Base-by-base conservation (phyloP, 2,888 invertebrate species). In the Thysanoteuthis rhombus region DNA sequence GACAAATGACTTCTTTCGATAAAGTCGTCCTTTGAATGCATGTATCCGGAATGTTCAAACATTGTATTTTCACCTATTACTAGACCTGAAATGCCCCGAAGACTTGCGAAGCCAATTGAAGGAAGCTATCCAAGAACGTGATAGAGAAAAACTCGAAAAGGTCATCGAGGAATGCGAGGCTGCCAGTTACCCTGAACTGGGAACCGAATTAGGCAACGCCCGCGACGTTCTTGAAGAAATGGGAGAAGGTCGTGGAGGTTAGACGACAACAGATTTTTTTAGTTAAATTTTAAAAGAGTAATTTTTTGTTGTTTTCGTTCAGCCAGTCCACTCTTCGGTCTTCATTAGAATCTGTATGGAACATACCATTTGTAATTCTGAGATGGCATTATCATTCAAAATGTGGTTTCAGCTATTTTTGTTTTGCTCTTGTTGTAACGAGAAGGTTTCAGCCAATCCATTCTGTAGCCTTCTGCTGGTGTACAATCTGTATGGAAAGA, bases 101-200 rank as follows among this genome's bases (percentile, higher is more conserved):
- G 42, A 40, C 39, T 91, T 91, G 91, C 91, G 91, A 40, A 42
- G 25, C 28, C 40, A 91, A 22, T 25, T 91, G 91, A 38, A 91
- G 40, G 12, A 5, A 25, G 91, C 91, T 40, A 39, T 39, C 32
- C 22, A 91, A 40, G 42, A 91, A 91, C 91, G 42, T 8, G 91
- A 91, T 42, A 91, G 42, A 91, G 91, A 40, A 40, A 42, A 39
- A 40, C 42, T 91, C 28, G 91, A 91, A 91, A 91, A 40, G 36
- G 40, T 91, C 10, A 91, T 91, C 36, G 42, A 91, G 22, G 39
- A 91, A 91, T 91, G 91, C 32, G 91, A 91, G 25, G 40, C 25
- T 91, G 91, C 40, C 40, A n/a, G 39, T 40, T 91, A 91, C 91
- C 91, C 91, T n/a, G 91, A 91, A 16, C 91, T 91, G 12, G 42